Evolutionary conservation across 1,140 invertebrate species (phyloP).

Genomic region (Colletes gigas): DNA sequence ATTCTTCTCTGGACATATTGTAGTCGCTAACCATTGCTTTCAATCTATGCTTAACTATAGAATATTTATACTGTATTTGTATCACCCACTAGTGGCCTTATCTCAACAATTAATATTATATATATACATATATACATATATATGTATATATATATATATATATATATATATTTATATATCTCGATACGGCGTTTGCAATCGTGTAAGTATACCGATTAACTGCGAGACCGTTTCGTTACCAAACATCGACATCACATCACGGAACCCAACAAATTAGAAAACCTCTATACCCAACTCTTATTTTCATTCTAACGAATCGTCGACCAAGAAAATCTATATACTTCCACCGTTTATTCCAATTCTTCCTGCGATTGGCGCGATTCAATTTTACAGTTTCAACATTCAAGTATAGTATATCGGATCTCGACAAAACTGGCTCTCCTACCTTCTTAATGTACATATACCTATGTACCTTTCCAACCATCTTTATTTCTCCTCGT

Average conservation of each 20-base stretch:
- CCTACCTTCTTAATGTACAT: slow-evolving; percentile 1
- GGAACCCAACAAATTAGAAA: slow-evolving; percentile 41
- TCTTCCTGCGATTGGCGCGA: slow-evolving; percentile 60
- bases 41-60: slow-evolving; percentile 71
- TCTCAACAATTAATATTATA: slow-evolving; percentile 70
- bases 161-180: too few species aligned
- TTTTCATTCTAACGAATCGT: slow-evolving; percentile 33
- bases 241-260: slow-evolving; percentile 32
- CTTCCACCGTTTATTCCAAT: slow-evolving; percentile 56
- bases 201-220: slow-evolving; percentile 62
- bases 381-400: slow-evolving; percentile 13
- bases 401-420: slow-evolving; percentile 1
- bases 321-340: slow-evolving; percentile 40
- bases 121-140: too few species aligned
- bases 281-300: slow-evolving; percentile 16
- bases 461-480: slow-evolving; percentile 13
- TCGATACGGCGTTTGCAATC: slow-evolving; percentile 70
- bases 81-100: slow-evolving; percentile 81
- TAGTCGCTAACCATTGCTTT: slow-evolving; percentile 68
- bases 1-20: slow-evolving; percentile 58
- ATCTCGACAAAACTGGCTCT: slow-evolving; percentile 43
- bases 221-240: slow-evolving; percentile 65
- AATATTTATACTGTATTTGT: slow-evolving; percentile 79
- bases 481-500: slow-evolving; percentile 7
- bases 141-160: too few species aligned